phyloP scores from a whole-genome alignment of 2,797 vertebrate genomes.

The Pseudochirops cupreus region DNA sequence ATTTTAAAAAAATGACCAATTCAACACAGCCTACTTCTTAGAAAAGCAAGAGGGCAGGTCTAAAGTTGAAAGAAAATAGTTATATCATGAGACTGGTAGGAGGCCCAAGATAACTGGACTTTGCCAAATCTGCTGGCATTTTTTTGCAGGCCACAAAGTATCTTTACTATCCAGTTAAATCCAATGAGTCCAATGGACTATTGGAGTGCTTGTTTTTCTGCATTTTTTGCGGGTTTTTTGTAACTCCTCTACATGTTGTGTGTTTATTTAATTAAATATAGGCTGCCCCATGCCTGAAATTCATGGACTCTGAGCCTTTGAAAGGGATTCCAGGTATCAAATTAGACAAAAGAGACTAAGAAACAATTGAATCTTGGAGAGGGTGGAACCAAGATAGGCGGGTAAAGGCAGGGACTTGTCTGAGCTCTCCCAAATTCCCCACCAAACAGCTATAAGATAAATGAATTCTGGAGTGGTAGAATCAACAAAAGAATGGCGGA shows the following conservation, averaged over 20 bases:
- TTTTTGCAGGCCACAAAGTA: not conserved
- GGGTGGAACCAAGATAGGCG: not conserved
- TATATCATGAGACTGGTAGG: not conserved
- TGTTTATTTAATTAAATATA: not conserved
- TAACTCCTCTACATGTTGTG: not conserved
- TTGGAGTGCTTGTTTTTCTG: too few species aligned
- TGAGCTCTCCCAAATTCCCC: not conserved
- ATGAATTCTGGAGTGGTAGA: not conserved
- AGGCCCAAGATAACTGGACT: not conserved
- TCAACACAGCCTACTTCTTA: not conserved
- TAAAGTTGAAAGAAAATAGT: not conserved
- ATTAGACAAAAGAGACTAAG: not conserved
- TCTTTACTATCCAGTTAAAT: not conserved
- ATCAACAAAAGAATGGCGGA: not conserved
- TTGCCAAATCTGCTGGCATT: not conserved
- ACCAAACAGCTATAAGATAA: not conserved
- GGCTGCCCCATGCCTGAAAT: not conserved
- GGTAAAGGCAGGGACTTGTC: not conserved
- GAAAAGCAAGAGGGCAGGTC: not conserved
- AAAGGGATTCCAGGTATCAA: not conserved
- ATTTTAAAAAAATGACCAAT: not conserved
- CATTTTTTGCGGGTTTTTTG: not conserved
- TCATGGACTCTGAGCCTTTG: not conserved
- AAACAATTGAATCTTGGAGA: not conserved
- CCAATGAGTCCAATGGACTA: not conserved